These are phyloP conservation scores for Yponomeuta sedellus DNA, from an alignment of 2,888 invertebrate species.

Conservation along the genomic window DNA sequence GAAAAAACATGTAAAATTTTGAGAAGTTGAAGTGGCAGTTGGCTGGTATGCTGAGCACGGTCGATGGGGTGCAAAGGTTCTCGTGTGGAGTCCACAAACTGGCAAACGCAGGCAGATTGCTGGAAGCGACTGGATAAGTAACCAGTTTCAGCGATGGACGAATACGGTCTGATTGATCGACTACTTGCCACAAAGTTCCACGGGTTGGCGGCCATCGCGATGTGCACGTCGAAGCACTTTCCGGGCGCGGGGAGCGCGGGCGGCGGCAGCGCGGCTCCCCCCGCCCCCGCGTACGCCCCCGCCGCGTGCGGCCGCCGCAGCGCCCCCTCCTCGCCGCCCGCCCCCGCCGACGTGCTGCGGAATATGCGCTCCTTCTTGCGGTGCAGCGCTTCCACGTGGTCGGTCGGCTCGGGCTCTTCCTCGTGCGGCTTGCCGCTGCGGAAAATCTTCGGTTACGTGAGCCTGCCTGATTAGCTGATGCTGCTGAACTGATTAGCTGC, in stretches of 20 bases:
- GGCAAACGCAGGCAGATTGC: too few species aligned
- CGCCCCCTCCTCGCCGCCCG: conserved; percentile 19
- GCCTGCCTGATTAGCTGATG: too few species aligned
- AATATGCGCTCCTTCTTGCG: conserved; percentile 69
- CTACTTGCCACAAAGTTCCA: conserved; percentile 80
- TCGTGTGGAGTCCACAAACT: too few species aligned
- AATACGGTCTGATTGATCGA: too few species aligned
- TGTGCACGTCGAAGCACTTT: conserved; percentile 81
- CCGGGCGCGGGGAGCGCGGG: conserved; percentile 61
- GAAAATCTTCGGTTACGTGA: not conserved
- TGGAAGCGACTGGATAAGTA: too few species aligned
- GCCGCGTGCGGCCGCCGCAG: conserved; percentile 21
- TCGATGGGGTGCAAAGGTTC: too few species aligned
- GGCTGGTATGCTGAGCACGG: too few species aligned
- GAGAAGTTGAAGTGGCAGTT: too few species aligned
- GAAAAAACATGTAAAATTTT: too few species aligned
- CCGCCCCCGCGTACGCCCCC: conserved; percentile 34
- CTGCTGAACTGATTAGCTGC: too few species aligned
- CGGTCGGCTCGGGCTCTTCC: conserved; percentile 32
- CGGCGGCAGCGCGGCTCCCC: conserved; percentile 44
- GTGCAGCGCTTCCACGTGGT: conserved; percentile 56
- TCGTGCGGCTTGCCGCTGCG: conserved; percentile 47
- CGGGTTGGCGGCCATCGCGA: conserved; percentile 87
- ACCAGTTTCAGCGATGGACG: too few species aligned
- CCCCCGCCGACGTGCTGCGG: conserved; percentile 37